Base-by-base conservation (phyloP, 1,140 invertebrate species). In the Hormaphis cornu region DNA sequence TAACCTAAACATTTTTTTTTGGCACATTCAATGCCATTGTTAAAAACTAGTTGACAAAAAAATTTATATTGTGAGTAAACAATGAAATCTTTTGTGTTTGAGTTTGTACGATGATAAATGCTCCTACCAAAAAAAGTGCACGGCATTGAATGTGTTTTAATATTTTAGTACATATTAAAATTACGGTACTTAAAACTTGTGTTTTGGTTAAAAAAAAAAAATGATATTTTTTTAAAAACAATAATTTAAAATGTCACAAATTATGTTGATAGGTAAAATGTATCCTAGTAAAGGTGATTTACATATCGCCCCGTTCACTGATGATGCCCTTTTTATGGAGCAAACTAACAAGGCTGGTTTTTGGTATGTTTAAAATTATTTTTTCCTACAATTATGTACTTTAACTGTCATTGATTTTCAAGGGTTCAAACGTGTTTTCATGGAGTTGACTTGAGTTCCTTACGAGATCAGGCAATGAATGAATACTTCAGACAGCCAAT, bases 401-500 rank as follows among this genome's bases (percentile, higher is more conserved):
- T 24, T 61, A 26, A 48, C 26, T 16, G 44, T 33, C 20, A 58
- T 44, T 46, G 9, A 61, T 20, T 71, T 66, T 77, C 35, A 72
- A 85, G 84, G 84, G 90, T 94, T 78, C 95, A 99, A 80, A 91
- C 93, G 40, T 93, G 90, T 79, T 99, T 99, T 81, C 95, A 99
- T 81, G 95, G 95, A 24, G 95, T 99, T 30, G 94, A 99, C 82
- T 81, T 99, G 16, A 93, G 91, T 76, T 87, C 85, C 56, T 83
- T 97, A 75, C 84, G 93, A 74, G 89, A 89, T 72, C 91, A 91
- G 73, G 96, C 97, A 2, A 88, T 97, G 77, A 91, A 93, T 77
- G 97, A 99, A 81, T 97, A 98, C 80, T 98, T 99, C 80, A 86
- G 93, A 72, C 97, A 99, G 78, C 97, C 97, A 12, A 94, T 99